Evolutionary conservation across 2,113 vertebrate genomes (phyloP), one percentile per base, ranked within the genome.

Genomic region (Cinclus mexicanus): DNA sequence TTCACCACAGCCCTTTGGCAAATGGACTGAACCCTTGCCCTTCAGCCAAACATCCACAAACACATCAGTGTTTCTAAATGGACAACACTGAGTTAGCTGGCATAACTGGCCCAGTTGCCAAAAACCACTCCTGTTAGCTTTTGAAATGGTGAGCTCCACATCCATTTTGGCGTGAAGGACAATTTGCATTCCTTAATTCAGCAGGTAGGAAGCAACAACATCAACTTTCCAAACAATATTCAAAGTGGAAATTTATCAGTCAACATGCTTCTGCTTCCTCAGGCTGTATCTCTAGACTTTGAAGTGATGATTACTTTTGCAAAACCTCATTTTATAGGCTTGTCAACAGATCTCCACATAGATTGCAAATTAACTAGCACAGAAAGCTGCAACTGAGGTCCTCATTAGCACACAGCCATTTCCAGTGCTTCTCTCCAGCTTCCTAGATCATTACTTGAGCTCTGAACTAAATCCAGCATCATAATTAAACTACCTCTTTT

Each of bases 341-440:
- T 96, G 84, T 85, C 91, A 93, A 70, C 52, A 93, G 85, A 95
- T 95, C 85, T 95, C 92, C 41, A 50, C 75, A 67, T 83, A 93
- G 95, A 94, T 59, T 95, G 90, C 85, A 94, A 96, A 93, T 96
- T 97, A 94, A 94, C 87, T 47, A 79, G 65, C 35, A 47, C 21
- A 74, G 90, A 95, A 93, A 94, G 67, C 75, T 92, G 68, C 11
- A 39, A n/a, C 67, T 59, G 39, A 26, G 26, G 59, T 81, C 64
- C 83, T 95, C 88, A 86, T 96, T 97, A 97, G 90, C 75, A 90
- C 83, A 87, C 41, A 79, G 56, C 25, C 53, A 74, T 93, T 92
- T 86, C 81, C 64, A 96, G 67, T 41, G 77, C 59, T 70, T 74
- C 44, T 95, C 71, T 92, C 55, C 87, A 81, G 68, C 88, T 83